These are phyloP conservation scores for Rhagonycha lutea DNA, from an alignment of 2,888 invertebrate species.

Conservation along the genomic window DNA sequence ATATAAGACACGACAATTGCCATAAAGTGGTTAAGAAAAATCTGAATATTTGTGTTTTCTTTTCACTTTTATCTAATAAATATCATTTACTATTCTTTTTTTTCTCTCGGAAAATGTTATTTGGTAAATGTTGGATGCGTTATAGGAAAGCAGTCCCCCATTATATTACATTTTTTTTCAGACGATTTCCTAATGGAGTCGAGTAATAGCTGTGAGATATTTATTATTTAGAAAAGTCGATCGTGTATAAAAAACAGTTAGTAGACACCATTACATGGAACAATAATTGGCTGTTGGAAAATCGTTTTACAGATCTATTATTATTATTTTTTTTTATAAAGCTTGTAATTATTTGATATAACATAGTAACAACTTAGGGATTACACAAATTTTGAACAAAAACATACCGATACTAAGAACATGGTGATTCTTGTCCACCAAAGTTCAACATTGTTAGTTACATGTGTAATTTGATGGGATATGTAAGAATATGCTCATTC, in stretches of 20 bases:
- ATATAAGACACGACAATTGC: no score
- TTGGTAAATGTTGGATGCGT: no score
- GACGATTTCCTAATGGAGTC: no score
- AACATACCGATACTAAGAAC: not conserved
- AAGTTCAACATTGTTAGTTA: conserved; percentile 38
- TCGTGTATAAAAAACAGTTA: not conserved
- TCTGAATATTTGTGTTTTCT: no score
- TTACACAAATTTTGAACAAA: not conserved
- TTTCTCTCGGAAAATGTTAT: no score
- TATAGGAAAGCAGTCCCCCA: no score
- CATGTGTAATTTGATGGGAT: conserved; percentile 44
- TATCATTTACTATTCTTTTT: no score
- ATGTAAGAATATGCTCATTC: conserved; percentile 38
- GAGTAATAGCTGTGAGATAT: not conserved
- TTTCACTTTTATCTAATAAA: no score
- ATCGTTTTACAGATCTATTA: not conserved
- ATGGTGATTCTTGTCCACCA: conserved; percentile 32
- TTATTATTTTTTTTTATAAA: not conserved
- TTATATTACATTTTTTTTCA: no score
- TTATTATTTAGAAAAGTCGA: not conserved
- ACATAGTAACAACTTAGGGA: not conserved
- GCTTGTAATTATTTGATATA: not conserved
- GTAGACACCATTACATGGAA: not conserved
- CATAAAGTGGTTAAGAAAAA: no score
- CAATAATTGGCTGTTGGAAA: not conserved